Base-by-base conservation (phyloP, 2,888 invertebrate species). In the Parnassius mnemosyne region DNA sequence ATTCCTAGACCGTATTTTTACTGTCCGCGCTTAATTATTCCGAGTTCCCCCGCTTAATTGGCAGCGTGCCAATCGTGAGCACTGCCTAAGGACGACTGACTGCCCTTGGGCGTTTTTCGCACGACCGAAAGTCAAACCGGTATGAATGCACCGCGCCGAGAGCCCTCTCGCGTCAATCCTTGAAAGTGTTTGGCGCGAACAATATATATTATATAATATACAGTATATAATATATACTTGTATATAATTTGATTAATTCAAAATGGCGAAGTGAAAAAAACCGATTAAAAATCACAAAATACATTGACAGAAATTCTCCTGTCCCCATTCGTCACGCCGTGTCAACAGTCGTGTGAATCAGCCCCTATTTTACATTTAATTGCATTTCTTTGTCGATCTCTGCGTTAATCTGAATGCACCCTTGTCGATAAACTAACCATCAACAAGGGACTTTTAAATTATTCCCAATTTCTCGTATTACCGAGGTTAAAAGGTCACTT, bases 351-450 rank as follows among this genome's bases (percentile, higher is more conserved):
- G 87, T 88, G 89, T 87, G 87, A 84, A 87, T 81, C 81, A 82
- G 76, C 83, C 89, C 89, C 85, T 89, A 88, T 87, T 91, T 89
- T 89, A 89, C 89, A 91, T 91, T 89, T 90, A 91, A 91, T 91
- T 91, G 89, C 90, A 89, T 91, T 90, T 89, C 89, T 91, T 89
- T 90, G 89, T 89, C 84, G 80, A 87, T 87, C 83, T 84, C 84
- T 83, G 83, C 74, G 86, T 85, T 87, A 89, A 87, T 89, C 85
- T 85, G 82, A 76, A 87, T 88, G 87, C 88, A 87, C 90, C 89
- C 90, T 89, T 85, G 85, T 83, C 78, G 77, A 71, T 65, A 71
- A n/a, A 67, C 72, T 66, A 73, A 64, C 69, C 64, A 72, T 68
- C 64, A 63, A 67, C 83, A 76, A 80, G n/a, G 65, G 53, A 62